phyloP scores from a whole-genome alignment of 1,140 invertebrate species.

The Habropoda laboriosa region DNA sequence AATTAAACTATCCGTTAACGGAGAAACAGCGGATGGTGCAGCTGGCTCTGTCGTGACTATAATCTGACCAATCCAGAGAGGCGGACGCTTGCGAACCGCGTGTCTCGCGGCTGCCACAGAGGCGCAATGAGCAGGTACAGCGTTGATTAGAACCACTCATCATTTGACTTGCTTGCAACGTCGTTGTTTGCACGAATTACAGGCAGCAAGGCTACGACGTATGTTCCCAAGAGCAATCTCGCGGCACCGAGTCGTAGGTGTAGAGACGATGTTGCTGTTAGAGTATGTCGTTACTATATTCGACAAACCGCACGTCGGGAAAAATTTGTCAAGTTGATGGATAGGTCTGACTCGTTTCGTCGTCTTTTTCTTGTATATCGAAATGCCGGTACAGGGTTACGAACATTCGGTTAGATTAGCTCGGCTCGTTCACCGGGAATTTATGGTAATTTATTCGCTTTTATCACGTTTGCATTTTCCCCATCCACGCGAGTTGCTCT shows the following conservation, averaged over 20 bases:
- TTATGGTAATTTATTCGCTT: slow-evolving; percentile 45
- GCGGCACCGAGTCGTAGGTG: not conserved
- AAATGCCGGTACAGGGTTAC: slow-evolving; percentile 15
- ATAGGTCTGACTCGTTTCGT: slow-evolving; percentile 24
- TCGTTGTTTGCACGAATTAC: slow-evolving; percentile 65
- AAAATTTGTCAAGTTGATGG: slow-evolving; percentile 34
- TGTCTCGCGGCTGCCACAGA: slow-evolving; percentile 34
- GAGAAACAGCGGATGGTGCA: slow-evolving; percentile 45
- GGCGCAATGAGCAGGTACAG: slow-evolving; percentile 60
- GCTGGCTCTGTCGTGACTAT: slow-evolving; percentile 16
- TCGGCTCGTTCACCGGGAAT: not conserved
- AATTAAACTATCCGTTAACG: slow-evolving; percentile 72
- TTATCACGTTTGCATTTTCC: slow-evolving; percentile 12
- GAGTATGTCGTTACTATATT: slow-evolving; percentile 38
- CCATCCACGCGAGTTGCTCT: too few species aligned
- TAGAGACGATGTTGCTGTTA: slow-evolving; percentile 47
- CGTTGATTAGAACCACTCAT: slow-evolving; percentile 74
- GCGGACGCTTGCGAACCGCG: slow-evolving; percentile 43
- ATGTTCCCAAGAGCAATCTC: slow-evolving; percentile 34
- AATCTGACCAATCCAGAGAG: slow-evolving; percentile 42
- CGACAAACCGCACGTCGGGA: slow-evolving; percentile 22
- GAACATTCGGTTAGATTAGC: slow-evolving; percentile 22
- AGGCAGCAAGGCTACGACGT: slow-evolving; percentile 6
- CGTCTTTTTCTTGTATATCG: not conserved
- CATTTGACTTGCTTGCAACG: slow-evolving; percentile 62